Percentiles rank a stretch among this genome's conserved stretches.
Evolutionary conservation across 2,113 vertebrate genomes (phyloP).

Genomic region (Hymenochirus boettgeri): DNA sequence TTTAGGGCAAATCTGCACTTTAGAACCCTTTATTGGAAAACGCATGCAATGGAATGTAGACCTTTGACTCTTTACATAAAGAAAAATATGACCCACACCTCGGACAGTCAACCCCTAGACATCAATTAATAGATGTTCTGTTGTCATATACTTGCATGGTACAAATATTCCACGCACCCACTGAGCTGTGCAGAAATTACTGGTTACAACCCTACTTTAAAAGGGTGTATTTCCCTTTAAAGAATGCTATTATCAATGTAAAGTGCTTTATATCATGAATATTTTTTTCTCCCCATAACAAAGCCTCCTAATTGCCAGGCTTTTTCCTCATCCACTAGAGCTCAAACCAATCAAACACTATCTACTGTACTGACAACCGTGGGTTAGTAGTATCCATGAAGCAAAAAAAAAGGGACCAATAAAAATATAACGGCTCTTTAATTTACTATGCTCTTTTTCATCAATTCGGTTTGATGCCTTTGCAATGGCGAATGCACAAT

Average conservation of each 20-base stretch:
- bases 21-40: too few species aligned
- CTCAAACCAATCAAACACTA: neutral
- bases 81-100: too few species aligned
- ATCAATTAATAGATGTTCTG: too few species aligned
- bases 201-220: neutral
- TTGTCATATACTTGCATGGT: too few species aligned
- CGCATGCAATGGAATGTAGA: too few species aligned
- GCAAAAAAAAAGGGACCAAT: slow-evolving; percentile 29
- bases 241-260: slow-evolving; percentile 1
- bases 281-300: neutral
- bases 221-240: neutral
- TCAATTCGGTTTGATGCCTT: slow-evolving; percentile 1
- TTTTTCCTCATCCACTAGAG: slow-evolving; percentile 4
- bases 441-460: slow-evolving; percentile 33
- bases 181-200: too few species aligned
- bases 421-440: slow-evolving; percentile 38
- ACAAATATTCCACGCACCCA: too few species aligned
- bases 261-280: slow-evolving; percentile 5
- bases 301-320: neutral
- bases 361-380: neutral
- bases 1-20: too few species aligned
- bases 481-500: slow-evolving; percentile 26
- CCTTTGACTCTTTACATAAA: too few species aligned
- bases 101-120: too few species aligned
- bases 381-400: too few species aligned